These are phyloP conservation scores for Callipepla squamata DNA, from an alignment of 2,113 vertebrate species.

Conservation along the genomic window DNA sequence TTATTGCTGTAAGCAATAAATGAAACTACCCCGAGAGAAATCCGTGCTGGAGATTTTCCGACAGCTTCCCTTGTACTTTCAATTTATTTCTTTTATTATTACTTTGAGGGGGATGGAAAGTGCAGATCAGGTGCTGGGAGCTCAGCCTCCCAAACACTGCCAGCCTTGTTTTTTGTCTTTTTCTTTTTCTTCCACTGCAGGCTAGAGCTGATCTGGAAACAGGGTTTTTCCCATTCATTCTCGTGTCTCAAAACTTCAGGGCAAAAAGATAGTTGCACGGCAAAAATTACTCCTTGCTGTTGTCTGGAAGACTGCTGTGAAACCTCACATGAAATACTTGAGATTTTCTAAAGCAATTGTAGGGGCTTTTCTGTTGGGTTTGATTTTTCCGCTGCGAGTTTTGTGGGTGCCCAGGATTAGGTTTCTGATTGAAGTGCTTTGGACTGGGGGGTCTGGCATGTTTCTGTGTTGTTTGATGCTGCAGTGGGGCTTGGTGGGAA, in stretches of 20 bases:
- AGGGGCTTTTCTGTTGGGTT: neutral
- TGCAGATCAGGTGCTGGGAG: neutral
- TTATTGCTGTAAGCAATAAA: neutral
- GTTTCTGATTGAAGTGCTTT: neutral
- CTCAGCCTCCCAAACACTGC: neutral
- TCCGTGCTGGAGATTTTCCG: neutral
- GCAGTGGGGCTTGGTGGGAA: neutral
- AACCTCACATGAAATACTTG: fast-evolving
- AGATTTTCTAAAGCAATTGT: neutral
- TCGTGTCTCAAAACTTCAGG: neutral
- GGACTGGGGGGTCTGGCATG: neutral
- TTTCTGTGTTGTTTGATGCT: neutral
- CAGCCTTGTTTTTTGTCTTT: fast-evolving
- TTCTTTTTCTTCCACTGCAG: neutral
- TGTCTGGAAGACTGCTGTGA: neutral
- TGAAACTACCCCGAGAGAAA: neutral
- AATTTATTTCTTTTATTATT: neutral
- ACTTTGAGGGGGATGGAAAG: neutral
- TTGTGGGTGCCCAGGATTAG: fast-evolving
- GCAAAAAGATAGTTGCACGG: fast-evolving
- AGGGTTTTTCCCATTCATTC: neutral
- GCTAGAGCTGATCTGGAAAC: neutral
- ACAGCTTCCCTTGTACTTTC: neutral
- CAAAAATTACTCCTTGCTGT: neutral
- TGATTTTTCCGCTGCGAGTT: neutral